Evolutionary conservation across 2,888 invertebrate species (phyloP).

Genomic region (Callinectes sapidus): DNA sequence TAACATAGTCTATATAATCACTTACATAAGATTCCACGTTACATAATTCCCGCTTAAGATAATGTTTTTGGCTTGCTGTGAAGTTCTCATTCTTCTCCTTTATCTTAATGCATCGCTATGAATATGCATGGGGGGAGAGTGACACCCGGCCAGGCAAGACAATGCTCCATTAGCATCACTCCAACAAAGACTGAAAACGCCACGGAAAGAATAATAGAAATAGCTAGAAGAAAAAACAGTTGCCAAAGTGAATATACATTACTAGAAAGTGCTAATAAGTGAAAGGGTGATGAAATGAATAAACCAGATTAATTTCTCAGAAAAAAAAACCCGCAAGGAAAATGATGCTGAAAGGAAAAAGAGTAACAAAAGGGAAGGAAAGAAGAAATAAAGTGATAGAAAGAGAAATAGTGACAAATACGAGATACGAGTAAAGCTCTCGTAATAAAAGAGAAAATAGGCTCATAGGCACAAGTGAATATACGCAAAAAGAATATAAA

Average conservation of each 20-base stretch:
- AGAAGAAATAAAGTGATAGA: no score
- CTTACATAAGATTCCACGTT: background rate
- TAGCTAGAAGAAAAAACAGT: background rate
- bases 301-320: no score
- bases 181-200: background rate
- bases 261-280: background rate
- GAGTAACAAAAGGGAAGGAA: no score
- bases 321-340: no score
- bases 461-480: no score
- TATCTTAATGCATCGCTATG: constrained; percentile 6
- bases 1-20: background rate
- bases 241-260: background rate
- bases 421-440: no score
- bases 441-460: no score
- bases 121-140: background rate
- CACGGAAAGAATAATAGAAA: background rate
- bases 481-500: no score
- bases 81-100: background rate
- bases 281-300: no score
- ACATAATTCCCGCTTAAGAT: background rate
- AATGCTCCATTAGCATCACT: constrained; percentile 19
- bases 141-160: constrained; percentile 18
- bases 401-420: no score
- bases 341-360: no score
- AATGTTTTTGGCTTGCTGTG: background rate